These are phyloP conservation scores for Sebastes jordani DNA, from an alignment of 2,797 vertebrate species.

Conservation along the genomic window DNA sequence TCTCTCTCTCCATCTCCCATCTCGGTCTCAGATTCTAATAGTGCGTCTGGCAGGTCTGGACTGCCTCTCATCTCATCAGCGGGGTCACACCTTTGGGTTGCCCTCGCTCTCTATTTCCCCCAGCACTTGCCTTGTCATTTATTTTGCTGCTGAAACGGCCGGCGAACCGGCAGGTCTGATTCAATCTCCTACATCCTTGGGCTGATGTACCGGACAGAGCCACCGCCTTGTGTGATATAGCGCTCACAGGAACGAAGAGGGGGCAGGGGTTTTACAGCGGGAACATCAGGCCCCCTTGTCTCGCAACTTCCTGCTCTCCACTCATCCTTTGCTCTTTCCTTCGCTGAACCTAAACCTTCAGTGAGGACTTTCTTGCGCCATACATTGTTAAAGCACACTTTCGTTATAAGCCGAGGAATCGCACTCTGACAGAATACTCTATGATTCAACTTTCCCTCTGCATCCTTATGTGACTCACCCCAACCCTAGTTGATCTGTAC, in stretches of 20 bases:
- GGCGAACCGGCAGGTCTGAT: slow-evolving; percentile 62
- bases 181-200: slow-evolving; percentile 71
- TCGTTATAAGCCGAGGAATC: slow-evolving; percentile 46
- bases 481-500: slow-evolving; percentile 67
- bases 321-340: slow-evolving; percentile 53
- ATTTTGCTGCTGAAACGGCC: slow-evolving; percentile 65
- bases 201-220: slow-evolving; percentile 63
- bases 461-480: slow-evolving; percentile 67
- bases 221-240: slow-evolving; percentile 12
- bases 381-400: slow-evolving; percentile 71
- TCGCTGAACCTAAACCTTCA: slow-evolving; percentile 42
- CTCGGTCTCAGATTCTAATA: slow-evolving; percentile 70
- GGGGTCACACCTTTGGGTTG: slow-evolving; percentile 74
- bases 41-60: slow-evolving; percentile 71
- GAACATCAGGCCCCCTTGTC: slow-evolving; percentile 46
- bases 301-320: slow-evolving; percentile 43
- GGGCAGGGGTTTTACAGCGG: slow-evolving; percentile 42
- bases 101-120: slow-evolving; percentile 54
- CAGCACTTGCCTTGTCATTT: slow-evolving; percentile 72
- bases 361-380: slow-evolving; percentile 52
- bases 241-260: slow-evolving; percentile 14
- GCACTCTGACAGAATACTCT: slow-evolving; percentile 68
- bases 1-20: slow-evolving; percentile 58
- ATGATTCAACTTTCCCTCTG: slow-evolving; percentile 60
- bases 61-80: slow-evolving; percentile 80